Evolutionary conservation across 2,113 vertebrate species (phyloP).

Genomic region (Corythornis vintsioides): DNA sequence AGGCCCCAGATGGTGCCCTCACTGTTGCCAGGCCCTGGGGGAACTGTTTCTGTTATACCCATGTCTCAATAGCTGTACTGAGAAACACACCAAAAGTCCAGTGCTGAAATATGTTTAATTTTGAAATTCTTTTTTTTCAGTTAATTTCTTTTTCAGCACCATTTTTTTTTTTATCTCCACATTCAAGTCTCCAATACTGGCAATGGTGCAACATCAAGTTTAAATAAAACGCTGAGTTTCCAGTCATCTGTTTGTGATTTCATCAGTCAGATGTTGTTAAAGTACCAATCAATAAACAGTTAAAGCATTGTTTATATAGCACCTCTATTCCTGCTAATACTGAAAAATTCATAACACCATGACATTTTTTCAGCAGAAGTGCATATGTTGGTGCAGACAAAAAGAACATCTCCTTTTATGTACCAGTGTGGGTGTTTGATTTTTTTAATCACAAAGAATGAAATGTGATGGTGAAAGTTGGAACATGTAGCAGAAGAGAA

Average conservation of each 20-base stretch:
- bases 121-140: not conserved
- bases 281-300: slow-evolving; percentile 39
- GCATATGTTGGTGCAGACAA: not conserved
- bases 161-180: not conserved
- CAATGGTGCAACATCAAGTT: not conserved
- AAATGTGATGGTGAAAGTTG: not conserved
- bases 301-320: slow-evolving; percentile 39
- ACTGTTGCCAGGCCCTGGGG: slow-evolving; percentile 9
- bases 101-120: not conserved
- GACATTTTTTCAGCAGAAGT: slow-evolving; percentile 1
- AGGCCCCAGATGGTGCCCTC: slow-evolving; percentile 40
- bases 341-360: slow-evolving; percentile 39
- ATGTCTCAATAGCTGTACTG: not conserved
- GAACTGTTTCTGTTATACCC: not conserved
- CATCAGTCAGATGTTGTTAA: slow-evolving; percentile 22
- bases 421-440: not conserved
- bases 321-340: slow-evolving; percentile 26
- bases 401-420: not conserved
- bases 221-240: slow-evolving; percentile 1
- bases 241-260: not conserved
- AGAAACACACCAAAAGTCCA: not conserved
- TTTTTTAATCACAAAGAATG: not conserved
- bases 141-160: not conserved
- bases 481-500: not conserved
- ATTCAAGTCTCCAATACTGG: not conserved